Evolutionary conservation across 1,140 invertebrate genomes (phyloP).

Genomic region (Temnothorax nylanderi): DNA sequence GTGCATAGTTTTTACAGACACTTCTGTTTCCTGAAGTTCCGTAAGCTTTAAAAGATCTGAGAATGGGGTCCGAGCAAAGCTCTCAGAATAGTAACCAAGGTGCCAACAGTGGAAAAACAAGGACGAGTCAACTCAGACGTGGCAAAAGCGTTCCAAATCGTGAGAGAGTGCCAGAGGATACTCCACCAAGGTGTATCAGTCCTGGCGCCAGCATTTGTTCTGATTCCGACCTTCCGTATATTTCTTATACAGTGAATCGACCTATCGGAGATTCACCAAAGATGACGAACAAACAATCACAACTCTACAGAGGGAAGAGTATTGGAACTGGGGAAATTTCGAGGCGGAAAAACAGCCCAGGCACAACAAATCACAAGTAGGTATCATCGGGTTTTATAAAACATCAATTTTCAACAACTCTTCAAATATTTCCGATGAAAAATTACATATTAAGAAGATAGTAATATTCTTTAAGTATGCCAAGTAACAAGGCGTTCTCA

Average conservation of each 20-base stretch:
- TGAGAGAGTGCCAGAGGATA: slow-evolving; percentile 84
- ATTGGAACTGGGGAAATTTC: slow-evolving; percentile 78
- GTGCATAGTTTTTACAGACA: neutral
- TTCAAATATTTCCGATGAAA: neutral
- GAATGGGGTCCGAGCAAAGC: slow-evolving; percentile 88
- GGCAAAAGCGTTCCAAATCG: slow-evolving; percentile 87
- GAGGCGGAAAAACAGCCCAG: slow-evolving; percentile 79
- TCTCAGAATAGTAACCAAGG: slow-evolving; percentile 80
- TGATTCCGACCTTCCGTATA: slow-evolving; percentile 96
- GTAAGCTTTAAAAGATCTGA: slow-evolving; percentile 62
- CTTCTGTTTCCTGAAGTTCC: neutral
- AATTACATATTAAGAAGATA: neutral
- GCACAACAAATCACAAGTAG: slow-evolving; percentile 72
- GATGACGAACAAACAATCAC: slow-evolving; percentile 87
- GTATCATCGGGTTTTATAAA: no score
- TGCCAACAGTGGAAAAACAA: slow-evolving; percentile 72
- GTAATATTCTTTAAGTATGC: neutral
- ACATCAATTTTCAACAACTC: neutral
- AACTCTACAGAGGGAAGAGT: slow-evolving; percentile 83
- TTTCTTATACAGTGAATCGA: slow-evolving; percentile 96
- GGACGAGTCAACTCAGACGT: slow-evolving; percentile 81
- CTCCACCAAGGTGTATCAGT: slow-evolving; percentile 89
- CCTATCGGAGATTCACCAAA: slow-evolving; percentile 96
- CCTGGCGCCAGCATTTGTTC: slow-evolving; percentile 95
- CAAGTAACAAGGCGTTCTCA: neutral